A percentile compares a stretch with the other conserved stretches of the same genome.
phyloP scores from a whole-genome alignment of 1,140 invertebrate species.

The Planococcus citri region DNA sequence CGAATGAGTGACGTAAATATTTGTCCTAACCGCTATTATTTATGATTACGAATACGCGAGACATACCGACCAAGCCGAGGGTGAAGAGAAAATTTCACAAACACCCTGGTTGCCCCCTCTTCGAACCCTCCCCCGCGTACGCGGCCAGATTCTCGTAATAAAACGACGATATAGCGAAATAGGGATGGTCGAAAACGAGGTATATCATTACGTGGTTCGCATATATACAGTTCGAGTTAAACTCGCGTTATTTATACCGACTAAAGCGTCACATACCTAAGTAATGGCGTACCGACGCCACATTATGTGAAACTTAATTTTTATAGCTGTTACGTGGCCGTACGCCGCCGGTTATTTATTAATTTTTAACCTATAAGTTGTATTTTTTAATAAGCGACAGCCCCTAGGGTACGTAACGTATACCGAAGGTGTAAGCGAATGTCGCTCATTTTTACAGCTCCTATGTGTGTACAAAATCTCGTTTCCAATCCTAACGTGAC shows the following conservation, averaged over 20 bases:
- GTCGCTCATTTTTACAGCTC: no score
- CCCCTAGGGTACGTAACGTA: no score
- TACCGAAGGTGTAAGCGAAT: no score
- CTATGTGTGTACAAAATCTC: no score
- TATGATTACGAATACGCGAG: constrained; percentile 18
- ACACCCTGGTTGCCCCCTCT: no score
- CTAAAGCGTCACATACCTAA: constrained; percentile 19
- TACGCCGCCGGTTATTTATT: constrained; percentile 1
- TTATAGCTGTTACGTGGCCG: constrained; percentile 13
- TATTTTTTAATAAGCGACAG: neutral
- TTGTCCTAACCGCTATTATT: constrained; percentile 19
- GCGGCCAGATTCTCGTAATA: constrained; percentile 4
- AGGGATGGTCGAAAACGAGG: constrained; percentile 17
- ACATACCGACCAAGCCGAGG: neutral
- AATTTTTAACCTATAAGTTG: constrained; percentile 16
- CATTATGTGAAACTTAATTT: constrained; percentile 20
- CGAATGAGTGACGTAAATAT: constrained; percentile 19
- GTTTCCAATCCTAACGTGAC: no score
- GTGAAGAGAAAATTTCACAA: constrained; percentile 9
- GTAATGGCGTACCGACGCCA: constrained; percentile 19
- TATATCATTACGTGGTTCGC: constrained; percentile 19
- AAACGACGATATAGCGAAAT: constrained; percentile 18
- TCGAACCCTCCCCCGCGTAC: no score
- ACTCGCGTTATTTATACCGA: constrained; percentile 19
- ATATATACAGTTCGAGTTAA: constrained; percentile 20